A percentile compares a stretch with the other conserved stretches of the same genome.
These are phyloP conservation scores for Diadumene lineata DNA, from an alignment of 92 coral and sea anemone species.

Conservation along the genomic window DNA sequence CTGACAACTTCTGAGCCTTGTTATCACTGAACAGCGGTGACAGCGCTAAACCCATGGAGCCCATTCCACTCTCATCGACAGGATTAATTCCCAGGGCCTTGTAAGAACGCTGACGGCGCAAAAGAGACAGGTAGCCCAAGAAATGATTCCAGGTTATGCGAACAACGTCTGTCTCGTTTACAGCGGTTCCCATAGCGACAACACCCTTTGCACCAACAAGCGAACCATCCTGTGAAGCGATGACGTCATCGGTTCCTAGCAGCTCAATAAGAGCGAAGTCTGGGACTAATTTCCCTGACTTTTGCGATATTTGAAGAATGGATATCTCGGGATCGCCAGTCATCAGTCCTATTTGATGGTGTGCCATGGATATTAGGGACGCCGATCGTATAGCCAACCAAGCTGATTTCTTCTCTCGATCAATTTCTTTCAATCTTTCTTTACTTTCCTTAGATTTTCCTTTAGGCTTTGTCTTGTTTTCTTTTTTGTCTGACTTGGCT, in stretches of 20 bases:
- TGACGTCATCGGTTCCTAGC: conserved; percentile 87
- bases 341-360: conserved; percentile 65
- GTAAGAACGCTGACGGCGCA: conserved; percentile 94
- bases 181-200: conserved; percentile 73
- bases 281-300: conserved; percentile 75
- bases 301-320: conserved; percentile 63
- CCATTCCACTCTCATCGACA: conserved; percentile 42
- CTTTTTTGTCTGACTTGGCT: conserved; percentile 27
- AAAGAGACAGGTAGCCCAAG: conserved; percentile 77
- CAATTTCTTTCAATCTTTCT: conserved; percentile 66
- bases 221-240: conserved; percentile 39
- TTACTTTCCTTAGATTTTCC: conserved; percentile 63
- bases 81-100: conserved; percentile 74
- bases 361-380: conserved; percentile 70
- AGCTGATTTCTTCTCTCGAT: conserved; percentile 63
- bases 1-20: conserved; percentile 76
- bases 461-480: conserved; percentile 21
- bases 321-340: conserved; percentile 82
- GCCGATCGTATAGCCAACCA: conserved; percentile 92
- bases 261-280: conserved; percentile 82
- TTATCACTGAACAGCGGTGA: conserved; percentile 74
- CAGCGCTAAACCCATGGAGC: conserved; percentile 18
- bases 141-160: conserved; percentile 93
- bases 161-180: conserved; percentile 72
- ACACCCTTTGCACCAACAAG: conserved; percentile 65